Evolutionary conservation across 2,888 invertebrate species (phyloP), one percentile per base, ranked within the genome.

Genomic region (Tipula helvola): DNA sequence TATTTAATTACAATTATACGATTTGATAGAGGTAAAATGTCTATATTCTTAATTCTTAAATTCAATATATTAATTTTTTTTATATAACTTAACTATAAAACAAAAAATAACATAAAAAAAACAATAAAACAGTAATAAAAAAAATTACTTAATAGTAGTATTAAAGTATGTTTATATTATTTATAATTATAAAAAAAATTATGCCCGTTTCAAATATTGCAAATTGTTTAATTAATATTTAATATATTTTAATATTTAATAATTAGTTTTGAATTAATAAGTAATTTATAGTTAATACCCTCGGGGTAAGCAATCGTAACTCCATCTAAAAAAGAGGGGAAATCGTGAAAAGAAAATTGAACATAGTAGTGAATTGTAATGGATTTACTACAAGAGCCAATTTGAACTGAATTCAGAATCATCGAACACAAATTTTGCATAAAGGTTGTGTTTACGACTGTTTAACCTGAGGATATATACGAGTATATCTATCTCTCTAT

Each of bases 121-220:
- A 36, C 28, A 83, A 83, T 83, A 83, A 71, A 36, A 36, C 39
- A 36, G 41, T 84, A 84, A 84, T 39, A 84, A 84, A 84, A 39
- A 84, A 84, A 39, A 83, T 83, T 84, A 84, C 28, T 39, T 39
- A 84, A 84, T 39, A 39, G 84, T 84, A 41, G 84, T 84, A 41
- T 16, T 84, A 84, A 84, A 84, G 1, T 39, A 84, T 39, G n/a
- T 36, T 39, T 39, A 84, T 16, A 39, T 39, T 39, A 84, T 84
- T 84, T 84, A 84, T 84, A 84, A 84, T 84, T 39, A 39, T 39
- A 84, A 84, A 84, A 84, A 39, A 84, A 84, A 84, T 86, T 87
- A 87, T 87, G 87, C 87, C 87, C 87, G 87, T 87, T 85, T 87
- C 83, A 52, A 87, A 87, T 87, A 87, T 87, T 87, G 87, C 87